Percentiles rank a stretch among this genome's conserved stretches.
phyloP scores from a whole-genome alignment of 2,113 vertebrate species.

The Pogonocichla stellata region DNA sequence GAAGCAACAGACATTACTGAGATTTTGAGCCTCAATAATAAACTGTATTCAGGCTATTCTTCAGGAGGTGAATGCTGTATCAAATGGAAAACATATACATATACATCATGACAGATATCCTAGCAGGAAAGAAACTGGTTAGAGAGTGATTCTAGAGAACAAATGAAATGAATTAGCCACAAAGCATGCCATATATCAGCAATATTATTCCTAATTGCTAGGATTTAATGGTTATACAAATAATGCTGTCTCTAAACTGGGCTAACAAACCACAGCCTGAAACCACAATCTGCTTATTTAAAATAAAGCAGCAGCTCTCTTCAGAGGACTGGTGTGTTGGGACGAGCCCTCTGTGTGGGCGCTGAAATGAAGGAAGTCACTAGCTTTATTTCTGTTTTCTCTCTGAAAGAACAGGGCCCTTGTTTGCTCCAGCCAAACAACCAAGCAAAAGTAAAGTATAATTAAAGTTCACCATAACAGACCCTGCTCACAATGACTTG shows the following conservation, averaged over 20 bases:
- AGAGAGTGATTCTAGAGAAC: neutral
- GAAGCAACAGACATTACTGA: neutral
- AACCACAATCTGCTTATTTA: neutral
- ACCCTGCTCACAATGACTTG: neutral
- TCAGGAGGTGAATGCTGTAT: neutral
- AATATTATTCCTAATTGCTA: neutral
- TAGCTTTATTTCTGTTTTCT: constrained; percentile 31
- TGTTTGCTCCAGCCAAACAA: constrained; percentile 45
- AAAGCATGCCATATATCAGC: neutral
- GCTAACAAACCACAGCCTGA: neutral
- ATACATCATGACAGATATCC: neutral
- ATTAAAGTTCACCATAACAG: constrained; percentile 44
- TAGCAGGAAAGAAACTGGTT: neutral
- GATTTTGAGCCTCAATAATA: neutral
- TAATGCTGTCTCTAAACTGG: neutral
- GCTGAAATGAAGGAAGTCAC: neutral
- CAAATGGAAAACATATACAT: neutral
- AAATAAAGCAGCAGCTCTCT: neutral
- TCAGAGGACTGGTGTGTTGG: neutral
- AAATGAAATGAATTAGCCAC: neutral
- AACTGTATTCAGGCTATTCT: neutral
- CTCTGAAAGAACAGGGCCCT: constrained; percentile 9
- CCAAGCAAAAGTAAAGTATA: constrained; percentile 27
- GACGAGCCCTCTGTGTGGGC: neutral
- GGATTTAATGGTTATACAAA: neutral